phyloP scores from a whole-genome alignment of 2,888 invertebrate species.

The Macrostomum cliftonense region DNA sequence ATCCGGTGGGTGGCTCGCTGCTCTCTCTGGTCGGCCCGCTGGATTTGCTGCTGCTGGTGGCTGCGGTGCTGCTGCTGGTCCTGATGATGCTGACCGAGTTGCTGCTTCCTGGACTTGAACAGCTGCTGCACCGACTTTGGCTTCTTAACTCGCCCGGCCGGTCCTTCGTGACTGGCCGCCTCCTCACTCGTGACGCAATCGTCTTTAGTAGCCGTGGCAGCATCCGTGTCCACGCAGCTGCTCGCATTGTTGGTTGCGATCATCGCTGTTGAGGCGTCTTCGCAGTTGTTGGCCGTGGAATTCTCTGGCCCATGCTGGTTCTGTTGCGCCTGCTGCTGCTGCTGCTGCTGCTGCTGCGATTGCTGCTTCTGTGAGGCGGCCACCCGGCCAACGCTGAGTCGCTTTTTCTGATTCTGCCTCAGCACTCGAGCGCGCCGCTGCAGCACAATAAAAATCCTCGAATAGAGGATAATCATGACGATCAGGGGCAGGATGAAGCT shows the following conservation, averaged over 20 bases:
- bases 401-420: constrained; percentile 11
- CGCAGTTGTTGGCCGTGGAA: background rate
- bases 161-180: background rate
- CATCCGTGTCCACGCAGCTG: too few species aligned
- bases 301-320: background rate
- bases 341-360: too few species aligned
- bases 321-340: background rate
- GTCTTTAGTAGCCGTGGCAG: too few species aligned
- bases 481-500: constrained; percentile 34
- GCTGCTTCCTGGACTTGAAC: background rate
- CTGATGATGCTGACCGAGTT: background rate
- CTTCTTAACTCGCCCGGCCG: too few species aligned
- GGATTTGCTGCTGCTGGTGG: background rate
- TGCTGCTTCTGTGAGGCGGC: too few species aligned
- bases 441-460: constrained; percentile 31
- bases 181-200: background rate
- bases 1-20: constrained; percentile 35
- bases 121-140: too few species aligned
- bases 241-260: too few species aligned
- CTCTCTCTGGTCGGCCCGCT: constrained; percentile 24
- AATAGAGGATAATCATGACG: constrained; percentile 32
- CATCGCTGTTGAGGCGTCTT: too few species aligned
- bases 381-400: background rate
- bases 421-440: constrained; percentile 22
- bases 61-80: background rate